phyloP scores from a whole-genome alignment of 2,113 vertebrate species.

The Laticauda colubrina region DNA sequence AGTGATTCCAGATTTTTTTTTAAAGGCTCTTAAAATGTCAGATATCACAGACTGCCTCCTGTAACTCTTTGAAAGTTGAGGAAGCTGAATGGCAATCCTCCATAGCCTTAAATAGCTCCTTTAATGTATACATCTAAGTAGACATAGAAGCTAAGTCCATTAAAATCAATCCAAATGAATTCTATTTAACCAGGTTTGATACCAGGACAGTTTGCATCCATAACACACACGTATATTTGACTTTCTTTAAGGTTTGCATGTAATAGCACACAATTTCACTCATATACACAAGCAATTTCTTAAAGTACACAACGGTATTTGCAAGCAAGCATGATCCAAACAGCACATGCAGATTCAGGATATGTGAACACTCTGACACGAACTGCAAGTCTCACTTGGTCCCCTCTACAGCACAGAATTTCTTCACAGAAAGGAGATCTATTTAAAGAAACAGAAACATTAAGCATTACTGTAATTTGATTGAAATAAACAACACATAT shows the following conservation, averaged over 20 bases:
- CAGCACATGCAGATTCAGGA: constrained; percentile 89
- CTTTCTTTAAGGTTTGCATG: neutral
- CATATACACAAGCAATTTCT: constrained; percentile 48
- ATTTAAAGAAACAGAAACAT: constrained; percentile 33
- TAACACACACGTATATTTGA: neutral
- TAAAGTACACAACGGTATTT: constrained; percentile 94
- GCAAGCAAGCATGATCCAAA: constrained; percentile 99
- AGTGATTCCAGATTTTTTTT: neutral
- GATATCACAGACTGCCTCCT: neutral
- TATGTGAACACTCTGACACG: constrained; percentile 89
- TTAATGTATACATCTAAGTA: neutral
- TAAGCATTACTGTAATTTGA: neutral
- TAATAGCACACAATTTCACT: constrained; percentile 9
- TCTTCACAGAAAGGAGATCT: constrained; percentile 96
- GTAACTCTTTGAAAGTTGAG: neutral
- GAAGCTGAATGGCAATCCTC: neutral
- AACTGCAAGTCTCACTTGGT: constrained; percentile 90
- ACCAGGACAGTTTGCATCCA: neutral
- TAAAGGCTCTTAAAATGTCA: neutral
- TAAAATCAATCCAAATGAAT: neutral
- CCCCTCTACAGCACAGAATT: constrained; percentile 91
- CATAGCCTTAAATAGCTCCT: constrained; percentile 9
- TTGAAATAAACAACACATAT: neutral
- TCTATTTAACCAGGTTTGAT: neutral
- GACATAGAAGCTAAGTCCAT: neutral